Base-by-base conservation (phyloP, 2,797 vertebrate genomes). In the Micropoecilia bifurca region DNA sequence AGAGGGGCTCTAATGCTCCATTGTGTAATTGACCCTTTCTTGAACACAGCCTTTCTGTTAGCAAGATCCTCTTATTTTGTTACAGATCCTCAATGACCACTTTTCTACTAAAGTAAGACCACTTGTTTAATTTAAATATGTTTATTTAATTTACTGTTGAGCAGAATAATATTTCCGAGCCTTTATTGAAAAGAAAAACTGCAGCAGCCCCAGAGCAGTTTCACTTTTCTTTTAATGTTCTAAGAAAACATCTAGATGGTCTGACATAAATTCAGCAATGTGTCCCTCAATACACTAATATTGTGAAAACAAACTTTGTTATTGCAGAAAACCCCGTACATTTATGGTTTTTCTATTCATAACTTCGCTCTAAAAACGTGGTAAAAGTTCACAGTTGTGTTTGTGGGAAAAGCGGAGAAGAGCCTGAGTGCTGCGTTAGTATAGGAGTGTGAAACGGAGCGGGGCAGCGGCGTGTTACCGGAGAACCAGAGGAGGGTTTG, bases 401-500 rank as follows among this genome's bases (percentile, higher is more conserved):
- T 63, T 63, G 18, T 36, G 59, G 48, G 41, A 16, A 39, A 68
- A 61, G 43, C 61, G 20, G 18, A 39, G 30, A 20, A 36, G 18
- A 69, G 43, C 18, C 41, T 33, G 22, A 43, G 18, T 53, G 57
- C 61, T 45, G 63, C 80, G 66, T 81, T 50, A 50, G 80, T 59
- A 75, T 76, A 68, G 69, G 75, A 78, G 48, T 50, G 76, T 84
- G 78, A 69, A 79, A 78, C 72, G 73, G 78, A 89, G 84, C 36
- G 30, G 83, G 83, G 81, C 74, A 85, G 45, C 75, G 63, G 82
- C 28, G 45, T 77, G 87, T 85, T 80, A 86, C 72, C 39, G 74
- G 88, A 90, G 88, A 92, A 85, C 78, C 84, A 86, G 77, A 80
- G 83, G 77, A 47, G 81, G 85, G 91, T 85, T 92, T 92, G 88